These are phyloP conservation scores for Grus americana DNA, from an alignment of 2,113 vertebrate species.

Conservation along the genomic window DNA sequence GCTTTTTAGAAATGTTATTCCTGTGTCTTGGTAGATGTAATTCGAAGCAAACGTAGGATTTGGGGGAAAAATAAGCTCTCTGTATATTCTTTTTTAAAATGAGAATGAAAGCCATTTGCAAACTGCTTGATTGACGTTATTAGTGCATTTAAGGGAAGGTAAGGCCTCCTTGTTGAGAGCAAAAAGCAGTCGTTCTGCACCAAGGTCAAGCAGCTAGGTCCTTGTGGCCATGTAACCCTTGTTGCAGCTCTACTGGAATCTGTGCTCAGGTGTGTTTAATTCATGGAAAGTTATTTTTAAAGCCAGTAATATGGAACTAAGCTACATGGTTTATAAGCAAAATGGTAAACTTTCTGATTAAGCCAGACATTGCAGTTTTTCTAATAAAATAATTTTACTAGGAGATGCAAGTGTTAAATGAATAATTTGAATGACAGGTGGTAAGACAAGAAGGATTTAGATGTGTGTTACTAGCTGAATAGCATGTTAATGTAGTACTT, in stretches of 20 bases:
- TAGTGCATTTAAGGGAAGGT: not conserved
- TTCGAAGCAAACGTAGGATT: not conserved
- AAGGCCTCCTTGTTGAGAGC: not conserved
- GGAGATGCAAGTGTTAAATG: not conserved
- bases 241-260: not conserved
- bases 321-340: not conserved
- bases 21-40: not conserved
- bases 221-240: not conserved
- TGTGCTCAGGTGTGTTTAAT: not conserved
- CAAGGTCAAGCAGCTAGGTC: accelerated
- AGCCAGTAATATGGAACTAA: not conserved
- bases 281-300: not conserved
- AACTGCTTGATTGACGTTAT: not conserved
- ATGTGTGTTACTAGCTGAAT: not conserved
- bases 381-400: not conserved
- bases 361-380: not conserved
- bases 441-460: not conserved
- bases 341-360: not conserved
- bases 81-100: accelerated
- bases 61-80: not conserved
- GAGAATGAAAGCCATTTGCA: not conserved
- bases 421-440: not conserved
- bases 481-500: not conserved
- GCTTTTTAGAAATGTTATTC: not conserved
- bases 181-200: accelerated